Evolutionary conservation across 2,888 invertebrate species (phyloP).

Genomic region (Timema cristinae): DNA sequence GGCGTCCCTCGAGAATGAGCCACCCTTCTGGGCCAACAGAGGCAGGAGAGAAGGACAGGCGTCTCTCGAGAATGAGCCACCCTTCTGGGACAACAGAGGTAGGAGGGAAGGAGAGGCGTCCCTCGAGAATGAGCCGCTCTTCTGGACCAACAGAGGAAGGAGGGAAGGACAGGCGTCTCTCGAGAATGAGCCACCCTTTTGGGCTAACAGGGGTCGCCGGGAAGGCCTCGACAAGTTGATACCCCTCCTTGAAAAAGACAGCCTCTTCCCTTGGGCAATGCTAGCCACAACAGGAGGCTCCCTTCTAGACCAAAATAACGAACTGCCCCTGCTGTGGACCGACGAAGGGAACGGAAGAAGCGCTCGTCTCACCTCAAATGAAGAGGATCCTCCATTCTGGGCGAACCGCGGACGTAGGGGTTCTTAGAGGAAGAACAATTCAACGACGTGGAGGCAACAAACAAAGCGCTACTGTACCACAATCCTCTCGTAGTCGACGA

Average conservation of each 20-base stretch:
- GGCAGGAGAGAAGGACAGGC: conserved; percentile 20
- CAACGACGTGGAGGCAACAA: no score
- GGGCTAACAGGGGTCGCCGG: conserved; percentile 25
- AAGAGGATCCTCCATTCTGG: conserved; percentile 23
- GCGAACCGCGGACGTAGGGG: conserved; percentile 22
- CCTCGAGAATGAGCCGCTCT: conserved; percentile 14
- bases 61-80: conserved; percentile 10
- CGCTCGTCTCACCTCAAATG: not conserved
- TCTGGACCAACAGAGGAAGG: conserved; percentile 32
- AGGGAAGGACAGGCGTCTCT: conserved; percentile 25
- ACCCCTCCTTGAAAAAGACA: not conserved
- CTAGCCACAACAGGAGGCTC: no score
- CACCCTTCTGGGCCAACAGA: conserved; percentile 26
- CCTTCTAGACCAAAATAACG: no score
- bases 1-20: not conserved
- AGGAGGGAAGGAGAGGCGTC: conserved; percentile 26
- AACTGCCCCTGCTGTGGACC: no score
- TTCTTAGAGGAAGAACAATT: no score
- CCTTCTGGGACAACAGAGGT: conserved; percentile 32
- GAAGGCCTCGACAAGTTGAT: conserved; percentile 2
- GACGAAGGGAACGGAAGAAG: no score
- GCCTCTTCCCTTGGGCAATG: no score
- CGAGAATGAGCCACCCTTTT: conserved; percentile 22
- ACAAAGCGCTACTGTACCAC: conserved; percentile 29
- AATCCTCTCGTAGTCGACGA: conserved; percentile 52